phyloP scores from a whole-genome alignment of 2,797 vertebrate genomes.

The Rhynchotus rufescens region DNA sequence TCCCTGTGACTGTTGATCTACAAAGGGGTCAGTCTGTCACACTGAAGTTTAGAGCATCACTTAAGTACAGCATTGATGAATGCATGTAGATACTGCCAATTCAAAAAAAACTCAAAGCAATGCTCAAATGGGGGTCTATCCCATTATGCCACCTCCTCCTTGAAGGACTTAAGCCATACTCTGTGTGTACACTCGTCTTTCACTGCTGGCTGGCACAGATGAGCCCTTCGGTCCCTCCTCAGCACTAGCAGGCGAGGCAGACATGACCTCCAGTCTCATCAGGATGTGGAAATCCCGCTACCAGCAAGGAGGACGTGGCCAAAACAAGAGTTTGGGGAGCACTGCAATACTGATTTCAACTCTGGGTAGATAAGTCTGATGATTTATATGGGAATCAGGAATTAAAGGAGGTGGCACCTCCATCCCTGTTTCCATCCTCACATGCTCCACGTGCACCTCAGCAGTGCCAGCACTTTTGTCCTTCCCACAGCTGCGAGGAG shows the following conservation, averaged over 20 bases:
- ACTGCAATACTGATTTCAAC: not conserved
- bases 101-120: slow-evolving; percentile 23
- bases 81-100: slow-evolving; percentile 10
- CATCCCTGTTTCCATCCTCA: not conserved
- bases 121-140: not conserved
- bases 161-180: not conserved
- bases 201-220: not conserved
- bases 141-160: not conserved
- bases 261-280: not conserved
- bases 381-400: not conserved
- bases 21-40: not conserved
- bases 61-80: not conserved
- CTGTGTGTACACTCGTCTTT: not conserved
- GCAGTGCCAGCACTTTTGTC: not conserved
- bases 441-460: not conserved
- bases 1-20: not conserved
- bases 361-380: not conserved
- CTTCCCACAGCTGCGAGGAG: not conserved
- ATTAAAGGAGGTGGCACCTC: not conserved
- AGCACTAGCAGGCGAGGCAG: not conserved
- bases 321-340: not conserved
- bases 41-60: not conserved
- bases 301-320: not conserved
- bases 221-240: not conserved
- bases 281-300: not conserved